Conservation (phyloP, 2,888 invertebrate genomes). For the Dugesia japonica region DNA sequence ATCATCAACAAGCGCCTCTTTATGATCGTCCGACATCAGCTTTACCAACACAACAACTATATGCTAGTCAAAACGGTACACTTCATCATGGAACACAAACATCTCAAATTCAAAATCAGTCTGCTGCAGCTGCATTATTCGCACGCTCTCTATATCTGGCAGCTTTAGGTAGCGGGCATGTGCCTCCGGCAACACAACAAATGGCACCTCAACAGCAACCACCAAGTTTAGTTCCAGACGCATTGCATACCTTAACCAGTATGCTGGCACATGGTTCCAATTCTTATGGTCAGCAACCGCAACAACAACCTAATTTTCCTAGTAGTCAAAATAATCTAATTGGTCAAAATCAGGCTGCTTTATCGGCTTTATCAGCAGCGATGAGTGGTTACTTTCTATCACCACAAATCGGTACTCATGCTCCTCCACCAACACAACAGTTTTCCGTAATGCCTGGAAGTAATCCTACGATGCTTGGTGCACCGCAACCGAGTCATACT, state of each 20-base stretch:
- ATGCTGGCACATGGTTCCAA: not conserved
- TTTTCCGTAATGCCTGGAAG: not conserved
- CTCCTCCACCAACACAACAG: constrained; percentile 1
- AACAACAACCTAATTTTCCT: not conserved
- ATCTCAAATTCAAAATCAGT: constrained; percentile 6
- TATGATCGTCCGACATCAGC: constrained; percentile 6
- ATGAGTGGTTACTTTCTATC: not conserved
- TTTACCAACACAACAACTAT: not conserved
- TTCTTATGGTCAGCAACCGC: not conserved
- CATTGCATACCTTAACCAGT: not conserved
- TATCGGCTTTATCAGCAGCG: not conserved
- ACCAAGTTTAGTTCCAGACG: not conserved
- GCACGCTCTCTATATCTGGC: not conserved
- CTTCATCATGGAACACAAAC: not conserved
- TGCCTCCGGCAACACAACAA: not conserved
- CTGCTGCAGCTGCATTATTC: not conserved
- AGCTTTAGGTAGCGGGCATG: not conserved
- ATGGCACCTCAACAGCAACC: not conserved
- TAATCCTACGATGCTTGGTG: not conserved
- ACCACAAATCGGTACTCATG: not conserved
- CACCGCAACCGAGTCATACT: not conserved
- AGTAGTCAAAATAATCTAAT: constrained; percentile 10
- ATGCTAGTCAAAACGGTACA: not conserved
- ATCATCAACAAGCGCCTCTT: not conserved
- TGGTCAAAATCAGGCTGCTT: constrained; percentile 13